Evolutionary conservation across 2,797 vertebrate species (phyloP).

Genomic region (Micromesistius poutassou): DNA sequence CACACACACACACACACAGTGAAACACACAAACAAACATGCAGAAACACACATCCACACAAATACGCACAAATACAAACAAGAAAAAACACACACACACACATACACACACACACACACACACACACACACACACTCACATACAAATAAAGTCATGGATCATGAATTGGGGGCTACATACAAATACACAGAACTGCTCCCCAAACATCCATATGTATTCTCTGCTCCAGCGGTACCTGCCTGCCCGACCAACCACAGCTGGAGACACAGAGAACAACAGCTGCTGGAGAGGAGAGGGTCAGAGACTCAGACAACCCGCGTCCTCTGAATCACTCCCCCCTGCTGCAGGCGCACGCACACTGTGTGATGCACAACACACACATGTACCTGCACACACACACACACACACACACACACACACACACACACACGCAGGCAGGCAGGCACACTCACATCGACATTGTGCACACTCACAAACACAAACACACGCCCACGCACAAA

Average conservation of each 20-base stretch:
- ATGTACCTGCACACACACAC: constrained; percentile 3
- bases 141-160: constrained; percentile 13
- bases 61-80: constrained; percentile 18
- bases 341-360: constrained; percentile 48
- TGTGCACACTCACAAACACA: constrained; percentile 13
- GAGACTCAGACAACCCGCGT: constrained; percentile 53
- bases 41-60: not conserved
- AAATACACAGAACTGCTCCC: constrained; percentile 34
- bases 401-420: constrained; percentile 18
- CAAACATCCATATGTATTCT: constrained; percentile 31
- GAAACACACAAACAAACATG: constrained; percentile 20
- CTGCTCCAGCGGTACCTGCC: constrained; percentile 22
- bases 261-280: constrained; percentile 57
- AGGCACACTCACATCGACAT: too few relatives aligned
- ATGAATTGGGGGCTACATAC: constrained; percentile 17
- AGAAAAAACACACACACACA: not conserved
- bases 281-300: constrained; percentile 59
- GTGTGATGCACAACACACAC: constrained; percentile 40
- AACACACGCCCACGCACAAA: constrained; percentile 8
- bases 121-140: constrained; percentile 8
- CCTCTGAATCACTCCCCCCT: constrained; percentile 62
- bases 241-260: constrained; percentile 48
- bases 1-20: constrained; percentile 20
- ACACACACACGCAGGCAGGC: too few relatives aligned
- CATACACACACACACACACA: constrained; percentile 18